phyloP scores from a whole-genome alignment of 2,113 vertebrate genomes.

The Podilymbus podiceps region DNA sequence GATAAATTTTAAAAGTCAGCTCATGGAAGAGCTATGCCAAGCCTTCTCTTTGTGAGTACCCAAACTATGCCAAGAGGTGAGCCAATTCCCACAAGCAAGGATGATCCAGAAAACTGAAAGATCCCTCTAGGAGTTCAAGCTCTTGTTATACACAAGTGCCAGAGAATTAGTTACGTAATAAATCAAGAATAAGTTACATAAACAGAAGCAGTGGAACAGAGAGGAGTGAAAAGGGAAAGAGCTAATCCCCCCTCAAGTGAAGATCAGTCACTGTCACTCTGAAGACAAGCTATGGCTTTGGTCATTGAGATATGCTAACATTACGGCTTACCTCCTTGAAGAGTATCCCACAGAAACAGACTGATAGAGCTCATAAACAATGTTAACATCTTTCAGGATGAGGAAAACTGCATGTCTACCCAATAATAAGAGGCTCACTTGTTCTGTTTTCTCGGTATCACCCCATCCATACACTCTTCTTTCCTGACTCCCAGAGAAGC shows the following conservation, averaged over 20 bases:
- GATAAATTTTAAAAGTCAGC: background rate
- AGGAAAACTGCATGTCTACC: background rate
- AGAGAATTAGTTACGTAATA: constrained; percentile 8
- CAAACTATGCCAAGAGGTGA: background rate
- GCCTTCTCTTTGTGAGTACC: background rate
- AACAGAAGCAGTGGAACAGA: background rate
- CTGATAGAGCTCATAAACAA: background rate
- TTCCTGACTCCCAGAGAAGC: background rate
- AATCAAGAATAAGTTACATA: background rate
- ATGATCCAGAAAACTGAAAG: background rate
- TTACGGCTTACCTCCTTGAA: background rate
- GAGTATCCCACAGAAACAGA: background rate
- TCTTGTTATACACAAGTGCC: background rate
- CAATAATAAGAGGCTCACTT: background rate
- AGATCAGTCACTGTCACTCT: background rate
- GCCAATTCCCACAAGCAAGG: background rate
- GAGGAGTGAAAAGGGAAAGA: background rate
- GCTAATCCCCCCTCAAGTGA: background rate
- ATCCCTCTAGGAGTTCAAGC: background rate
- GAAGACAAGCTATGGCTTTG: background rate
- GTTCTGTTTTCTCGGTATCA: background rate
- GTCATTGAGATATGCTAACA: background rate
- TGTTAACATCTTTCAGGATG: background rate
- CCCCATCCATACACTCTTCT: background rate
- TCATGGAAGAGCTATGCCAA: background rate